Evolutionary conservation across 2,113 vertebrate genomes (phyloP), one percentile per base, ranked within the genome.

Genomic region (Trogon surrucura): DNA sequence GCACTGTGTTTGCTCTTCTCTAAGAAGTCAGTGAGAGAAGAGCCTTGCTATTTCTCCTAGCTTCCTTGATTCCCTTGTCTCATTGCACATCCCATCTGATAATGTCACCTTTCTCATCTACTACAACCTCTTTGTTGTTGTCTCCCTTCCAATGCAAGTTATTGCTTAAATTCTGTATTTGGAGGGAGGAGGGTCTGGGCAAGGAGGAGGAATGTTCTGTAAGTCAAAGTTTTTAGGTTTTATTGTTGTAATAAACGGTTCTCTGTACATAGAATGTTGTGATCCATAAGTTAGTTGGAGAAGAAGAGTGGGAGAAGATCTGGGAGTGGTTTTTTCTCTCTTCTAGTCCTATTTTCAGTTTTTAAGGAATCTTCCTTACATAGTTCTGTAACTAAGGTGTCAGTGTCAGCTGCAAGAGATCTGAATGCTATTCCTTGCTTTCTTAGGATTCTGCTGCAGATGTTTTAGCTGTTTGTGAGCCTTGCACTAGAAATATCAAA

Each of bases 291-390:
- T 66, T 69, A 53, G 8, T 12, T 66, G 36, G 48, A 89, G 75
- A 84, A 61, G 48, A 65, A 81, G 29, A 75, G 58, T 34, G 19
- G 15, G 21, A 89, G 29, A 79, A 80, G 18, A 65, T 62, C 15
- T 2, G 1, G 36, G 30, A 83, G 26, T 21, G 8, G 4, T 75
- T 73, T 67, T 67, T 84, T 67, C 26, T 57, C 73, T 62, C 25
- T 62, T 80, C 17, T 62, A 32, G 23, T 78, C 77, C 78, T 81
- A 50, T 88, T 88, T 88, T 77, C 25, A 20, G 11, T 64, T 92
- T 81, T 38, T 54, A 51, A 58, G 78, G 53, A 89, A 72, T n/a
- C 64, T 67, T 36, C 8, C 36, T n/a, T 67, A 41, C 9, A 44
- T n/a, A 25, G 44, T 38, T 54, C 67, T 62, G 20, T 89, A 74